These are phyloP conservation scores for Menidia beryllina DNA, from an alignment of 2,113 vertebrate species.

Conservation along the genomic window DNA sequence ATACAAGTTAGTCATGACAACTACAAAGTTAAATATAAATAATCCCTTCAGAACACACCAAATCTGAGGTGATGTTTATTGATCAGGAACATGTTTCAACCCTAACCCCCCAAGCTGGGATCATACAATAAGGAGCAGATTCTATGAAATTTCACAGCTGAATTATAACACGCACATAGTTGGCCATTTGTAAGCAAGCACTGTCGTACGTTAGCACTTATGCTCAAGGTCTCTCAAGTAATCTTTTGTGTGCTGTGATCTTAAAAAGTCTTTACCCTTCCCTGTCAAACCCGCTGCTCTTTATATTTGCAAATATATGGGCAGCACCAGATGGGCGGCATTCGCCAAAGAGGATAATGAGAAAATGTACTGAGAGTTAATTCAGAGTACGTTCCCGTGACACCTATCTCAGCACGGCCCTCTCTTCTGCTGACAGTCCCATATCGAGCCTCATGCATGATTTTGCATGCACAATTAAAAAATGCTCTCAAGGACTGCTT, in stretches of 20 bases:
- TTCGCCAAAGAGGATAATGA: constrained; percentile 39
- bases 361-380: constrained; percentile 42
- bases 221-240: constrained; percentile 31
- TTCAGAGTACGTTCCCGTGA: constrained; percentile 15
- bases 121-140: not conserved
- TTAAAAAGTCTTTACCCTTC: constrained; percentile 44
- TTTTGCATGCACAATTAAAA: constrained; percentile 35
- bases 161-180: not conserved
- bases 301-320: constrained; percentile 67
- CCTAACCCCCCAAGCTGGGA: too few species aligned
- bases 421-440: constrained; percentile 14
- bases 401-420: constrained; percentile 13
- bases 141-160: not conserved
- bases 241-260: constrained; percentile 33
- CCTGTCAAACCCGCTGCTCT: constrained; percentile 41
- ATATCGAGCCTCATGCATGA: constrained; percentile 54
- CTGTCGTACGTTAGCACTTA: constrained; percentile 7
- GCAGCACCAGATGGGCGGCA: constrained; percentile 56
- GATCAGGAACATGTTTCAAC: too few species aligned
- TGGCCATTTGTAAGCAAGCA: constrained; percentile 16
- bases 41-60: too few species aligned
- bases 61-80: too few species aligned
- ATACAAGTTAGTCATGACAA: too few species aligned
- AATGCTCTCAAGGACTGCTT: constrained; percentile 22
- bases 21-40: too few species aligned